Percentiles rank a stretch among this genome's conserved stretches.
Conservation (phyloP, 2,113 vertebrate genomes). For the Petromus typicus region DNA sequence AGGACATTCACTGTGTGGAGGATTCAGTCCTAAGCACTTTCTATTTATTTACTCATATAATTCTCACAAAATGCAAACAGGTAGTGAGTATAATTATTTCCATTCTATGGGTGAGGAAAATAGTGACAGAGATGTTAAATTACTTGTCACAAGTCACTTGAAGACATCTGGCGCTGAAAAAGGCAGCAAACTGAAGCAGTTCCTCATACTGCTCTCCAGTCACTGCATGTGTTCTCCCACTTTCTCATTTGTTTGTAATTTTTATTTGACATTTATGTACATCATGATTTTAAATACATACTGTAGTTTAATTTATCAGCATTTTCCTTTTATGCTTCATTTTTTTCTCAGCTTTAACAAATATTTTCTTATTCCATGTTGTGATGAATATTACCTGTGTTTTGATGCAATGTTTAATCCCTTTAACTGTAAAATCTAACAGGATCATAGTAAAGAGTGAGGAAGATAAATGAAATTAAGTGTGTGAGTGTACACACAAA, state of each 20-base stretch:
- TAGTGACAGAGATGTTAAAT: not conserved
- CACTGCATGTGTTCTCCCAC: not conserved
- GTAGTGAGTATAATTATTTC: not conserved
- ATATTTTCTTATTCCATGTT: not conserved
- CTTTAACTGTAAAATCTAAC: not conserved
- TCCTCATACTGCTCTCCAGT: not conserved
- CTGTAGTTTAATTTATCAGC: not conserved
- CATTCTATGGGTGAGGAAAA: not conserved
- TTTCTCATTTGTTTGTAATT: not conserved
- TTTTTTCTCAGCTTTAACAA: not conserved
- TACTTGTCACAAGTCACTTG: not conserved
- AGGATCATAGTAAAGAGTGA: not conserved
- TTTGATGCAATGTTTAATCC: not conserved
- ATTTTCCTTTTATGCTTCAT: slow-evolving; percentile 10
- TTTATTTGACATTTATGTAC: not conserved
- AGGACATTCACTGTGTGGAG: not conserved
- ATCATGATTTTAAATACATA: not conserved
- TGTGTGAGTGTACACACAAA: not conserved
- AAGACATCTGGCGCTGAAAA: not conserved
- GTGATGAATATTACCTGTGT: not conserved
- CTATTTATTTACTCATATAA: not conserved
- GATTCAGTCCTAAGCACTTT: not conserved
- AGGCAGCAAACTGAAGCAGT: not conserved
- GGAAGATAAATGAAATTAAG: not conserved
- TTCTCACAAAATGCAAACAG: not conserved